phyloP scores from a whole-genome alignment of 2,888 invertebrate species.

The Meandrusa payeni region DNA sequence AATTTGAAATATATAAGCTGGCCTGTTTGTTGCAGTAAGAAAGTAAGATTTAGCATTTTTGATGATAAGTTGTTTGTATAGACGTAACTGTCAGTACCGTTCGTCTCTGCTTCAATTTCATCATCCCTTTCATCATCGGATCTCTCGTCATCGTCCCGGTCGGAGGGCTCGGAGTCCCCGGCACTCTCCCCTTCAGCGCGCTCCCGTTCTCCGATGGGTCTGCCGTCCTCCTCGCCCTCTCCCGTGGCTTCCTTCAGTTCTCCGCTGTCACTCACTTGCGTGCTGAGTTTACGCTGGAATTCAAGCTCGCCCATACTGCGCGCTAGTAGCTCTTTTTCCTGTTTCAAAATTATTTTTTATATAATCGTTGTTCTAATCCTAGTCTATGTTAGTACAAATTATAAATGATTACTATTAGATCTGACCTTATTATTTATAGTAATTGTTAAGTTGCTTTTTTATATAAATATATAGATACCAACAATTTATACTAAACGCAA shows the following conservation, averaged over 20 bases:
- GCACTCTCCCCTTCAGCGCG: slow-evolving; percentile 80
- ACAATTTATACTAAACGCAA: no score
- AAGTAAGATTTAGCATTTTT: no score
- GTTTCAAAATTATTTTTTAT: slow-evolving; percentile 32
- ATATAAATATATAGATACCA: no score
- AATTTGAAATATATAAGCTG: no score
- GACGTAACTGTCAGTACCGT: no score
- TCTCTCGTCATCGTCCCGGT: slow-evolving; percentile 80
- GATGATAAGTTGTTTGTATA: no score
- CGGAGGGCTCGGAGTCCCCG: slow-evolving; percentile 78
- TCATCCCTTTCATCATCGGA: slow-evolving; percentile 80
- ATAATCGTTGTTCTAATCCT: no score
- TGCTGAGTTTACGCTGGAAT: slow-evolving; percentile 69
- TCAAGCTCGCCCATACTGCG: slow-evolving; percentile 75
- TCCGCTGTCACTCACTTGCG: slow-evolving; percentile 47
- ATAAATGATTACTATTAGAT: no score
- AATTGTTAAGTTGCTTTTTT: no score
- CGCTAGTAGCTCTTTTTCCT: slow-evolving; percentile 75
- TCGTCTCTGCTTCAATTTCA: slow-evolving; percentile 81
- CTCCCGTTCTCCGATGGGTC: slow-evolving; percentile 73
- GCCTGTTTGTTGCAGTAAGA: no score
- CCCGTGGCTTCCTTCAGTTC: slow-evolving; percentile 38
- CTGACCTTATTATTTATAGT: no score
- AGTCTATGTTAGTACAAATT: no score
- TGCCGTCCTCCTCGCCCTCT: slow-evolving; percentile 34